Evolutionary conservation across 2,888 invertebrate genomes (phyloP).

Genomic region (Maniola hyperantus): DNA sequence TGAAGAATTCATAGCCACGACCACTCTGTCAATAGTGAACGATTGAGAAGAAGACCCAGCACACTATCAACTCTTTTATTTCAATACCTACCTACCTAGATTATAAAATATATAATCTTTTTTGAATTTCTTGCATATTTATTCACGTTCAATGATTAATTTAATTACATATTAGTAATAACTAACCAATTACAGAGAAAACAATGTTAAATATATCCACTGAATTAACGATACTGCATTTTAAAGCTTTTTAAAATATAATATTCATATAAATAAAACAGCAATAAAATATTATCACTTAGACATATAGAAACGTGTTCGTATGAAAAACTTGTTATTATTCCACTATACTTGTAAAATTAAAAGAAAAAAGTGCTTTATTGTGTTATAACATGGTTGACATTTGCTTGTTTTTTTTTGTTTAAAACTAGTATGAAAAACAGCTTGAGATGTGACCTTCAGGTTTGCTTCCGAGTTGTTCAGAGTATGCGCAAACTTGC

Average conservation of each 20-base stretch:
- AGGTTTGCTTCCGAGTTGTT: conserved; percentile 36
- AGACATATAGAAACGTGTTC: conserved; percentile 11
- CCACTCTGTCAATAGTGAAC: too few relatives aligned
- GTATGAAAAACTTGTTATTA: conserved; percentile 11
- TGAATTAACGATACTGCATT: not conserved
- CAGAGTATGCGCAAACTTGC: conserved; percentile 20
- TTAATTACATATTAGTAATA: too few relatives aligned
- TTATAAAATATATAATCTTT: too few relatives aligned
- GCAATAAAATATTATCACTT: conserved; percentile 25
- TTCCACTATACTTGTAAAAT: not conserved
- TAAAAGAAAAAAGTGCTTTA: conserved; percentile 7
- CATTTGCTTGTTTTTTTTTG: conserved; percentile 20
- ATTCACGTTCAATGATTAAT: too few relatives aligned
- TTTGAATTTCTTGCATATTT: too few relatives aligned
- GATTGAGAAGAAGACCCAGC: too few relatives aligned
- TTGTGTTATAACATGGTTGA: not conserved
- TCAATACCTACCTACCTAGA: too few relatives aligned
- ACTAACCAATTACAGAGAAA: too few relatives aligned
- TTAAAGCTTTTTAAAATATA: conserved; percentile 1
- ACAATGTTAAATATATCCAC: not conserved
- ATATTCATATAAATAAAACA: not conserved
- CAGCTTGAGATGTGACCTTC: conserved; percentile 32
- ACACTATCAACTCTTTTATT: too few relatives aligned
- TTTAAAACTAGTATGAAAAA: conserved; percentile 21
- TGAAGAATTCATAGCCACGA: too few relatives aligned